These are phyloP conservation scores for Typhlomys cinereus DNA, from an alignment of 2,113 vertebrate species.

Conservation along the genomic window DNA sequence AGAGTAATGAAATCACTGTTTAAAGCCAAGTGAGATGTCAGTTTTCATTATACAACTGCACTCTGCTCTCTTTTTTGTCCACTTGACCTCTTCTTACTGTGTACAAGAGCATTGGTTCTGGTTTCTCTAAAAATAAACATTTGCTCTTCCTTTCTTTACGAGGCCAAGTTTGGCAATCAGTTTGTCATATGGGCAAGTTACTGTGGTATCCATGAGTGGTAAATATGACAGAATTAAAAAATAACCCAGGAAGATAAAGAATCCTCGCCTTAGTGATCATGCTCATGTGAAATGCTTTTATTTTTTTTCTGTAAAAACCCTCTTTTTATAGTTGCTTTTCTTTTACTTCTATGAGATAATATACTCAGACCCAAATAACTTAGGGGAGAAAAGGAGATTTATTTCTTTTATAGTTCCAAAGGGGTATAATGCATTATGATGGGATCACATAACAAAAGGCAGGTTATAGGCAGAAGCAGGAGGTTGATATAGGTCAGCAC, in stretches of 20 bases:
- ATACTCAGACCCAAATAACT: no score
- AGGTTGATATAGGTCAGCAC: no score
- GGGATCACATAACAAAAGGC: no score
- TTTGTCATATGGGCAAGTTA: slow-evolving; percentile 30
- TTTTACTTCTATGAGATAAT: no score
- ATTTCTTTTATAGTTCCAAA: no score
- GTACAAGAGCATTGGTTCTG: slow-evolving; percentile 23
- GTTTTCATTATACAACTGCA: slow-evolving; percentile 64
- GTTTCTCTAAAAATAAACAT: slow-evolving; percentile 51
- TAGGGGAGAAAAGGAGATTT: no score
- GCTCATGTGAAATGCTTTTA: not conserved
- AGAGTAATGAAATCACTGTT: slow-evolving; percentile 52
- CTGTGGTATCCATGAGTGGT: not conserved
- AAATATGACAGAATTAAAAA: slow-evolving; percentile 13
- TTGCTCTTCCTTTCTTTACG: slow-evolving; percentile 47
- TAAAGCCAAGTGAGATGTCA: slow-evolving; percentile 59
- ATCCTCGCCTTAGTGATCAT: not conserved
- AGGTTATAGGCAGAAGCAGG: no score
- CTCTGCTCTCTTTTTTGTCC: slow-evolving; percentile 58
- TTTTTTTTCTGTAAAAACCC: slow-evolving; percentile 16
- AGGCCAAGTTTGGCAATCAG: slow-evolving; percentile 17
- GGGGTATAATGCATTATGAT: no score
- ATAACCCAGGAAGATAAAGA: not conserved
- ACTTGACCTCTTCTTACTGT: slow-evolving; percentile 62
- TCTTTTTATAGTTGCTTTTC: not conserved